Percentiles rank a stretch among this genome's conserved stretches.
Conservation (phyloP, 2,888 invertebrate species). For the Latrodectus hesperus region DNA sequence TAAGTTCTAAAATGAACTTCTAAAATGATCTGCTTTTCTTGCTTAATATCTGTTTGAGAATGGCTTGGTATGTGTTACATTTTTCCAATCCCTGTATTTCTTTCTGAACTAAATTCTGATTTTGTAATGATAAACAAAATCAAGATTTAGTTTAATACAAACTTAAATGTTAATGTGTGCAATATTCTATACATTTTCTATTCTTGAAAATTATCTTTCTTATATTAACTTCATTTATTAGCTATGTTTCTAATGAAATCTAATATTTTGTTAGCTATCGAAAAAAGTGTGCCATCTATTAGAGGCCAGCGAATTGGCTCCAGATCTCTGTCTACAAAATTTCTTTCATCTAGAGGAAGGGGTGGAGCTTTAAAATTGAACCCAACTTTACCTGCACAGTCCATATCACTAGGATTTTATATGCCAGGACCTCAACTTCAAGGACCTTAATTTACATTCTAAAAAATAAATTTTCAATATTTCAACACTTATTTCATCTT, state of each 20-base stretch:
- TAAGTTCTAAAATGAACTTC: too few species aligned
- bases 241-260: neutral
- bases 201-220: too few species aligned
- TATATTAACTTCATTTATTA: too few species aligned
- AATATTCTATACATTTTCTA: too few species aligned
- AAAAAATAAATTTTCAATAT: neutral
- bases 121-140: too few species aligned
- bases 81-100: too few species aligned
- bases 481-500: neutral
- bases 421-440: conserved; percentile 65
- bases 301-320: conserved; percentile 27
- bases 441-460: conserved; percentile 34
- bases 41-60: too few species aligned
- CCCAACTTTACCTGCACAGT: conserved; percentile 38
- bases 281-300: conserved; percentile 27
- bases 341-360: conserved; percentile 44
- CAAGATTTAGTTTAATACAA: too few species aligned
- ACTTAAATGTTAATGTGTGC: too few species aligned
- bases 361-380: conserved; percentile 8
- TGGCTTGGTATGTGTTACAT: too few species aligned
- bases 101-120: too few species aligned
- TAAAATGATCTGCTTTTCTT: too few species aligned
- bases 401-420: conserved; percentile 67
- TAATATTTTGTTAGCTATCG: conserved; percentile 21
- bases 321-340: conserved; percentile 27